Evolutionary conservation across 1,140 invertebrate species (phyloP).

Genomic region (Drosophila punjabiensis): DNA sequence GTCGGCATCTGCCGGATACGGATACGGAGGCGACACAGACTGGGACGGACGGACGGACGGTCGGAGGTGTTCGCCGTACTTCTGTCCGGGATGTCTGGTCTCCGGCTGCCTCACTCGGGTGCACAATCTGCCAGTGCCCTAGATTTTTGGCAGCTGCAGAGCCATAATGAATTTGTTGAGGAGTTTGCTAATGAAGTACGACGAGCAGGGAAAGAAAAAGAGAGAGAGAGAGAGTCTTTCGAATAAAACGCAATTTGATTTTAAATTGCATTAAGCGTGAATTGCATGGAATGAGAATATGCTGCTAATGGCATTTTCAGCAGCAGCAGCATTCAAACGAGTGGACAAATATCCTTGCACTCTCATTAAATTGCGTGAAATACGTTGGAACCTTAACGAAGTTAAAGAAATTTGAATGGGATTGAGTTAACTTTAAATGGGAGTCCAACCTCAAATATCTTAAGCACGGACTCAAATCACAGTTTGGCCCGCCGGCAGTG

Average conservation of each 20-base stretch:
- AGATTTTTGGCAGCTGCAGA: slow-evolving; percentile 66
- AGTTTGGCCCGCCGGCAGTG: slow-evolving; percentile 3
- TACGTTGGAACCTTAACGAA: slow-evolving; percentile 8
- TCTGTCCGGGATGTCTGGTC: slow-evolving; percentile 25
- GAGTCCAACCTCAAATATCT: slow-evolving; percentile 47
- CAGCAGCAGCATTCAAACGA: slow-evolving; percentile 7
- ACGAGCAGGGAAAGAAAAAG: not conserved
- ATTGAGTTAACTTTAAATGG: slow-evolving; percentile 19
- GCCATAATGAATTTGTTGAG: slow-evolving; percentile 79
- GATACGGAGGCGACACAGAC: slow-evolving; percentile 17
- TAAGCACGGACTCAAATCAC: slow-evolving; percentile 31
- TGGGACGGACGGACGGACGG: slow-evolving; percentile 10
- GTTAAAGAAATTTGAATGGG: slow-evolving; percentile 23
- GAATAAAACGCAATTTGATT: slow-evolving; percentile 77
- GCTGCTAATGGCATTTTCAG: slow-evolving; percentile 34
- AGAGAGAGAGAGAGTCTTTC: slow-evolving; percentile 19
- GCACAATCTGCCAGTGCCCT: slow-evolving; percentile 61
- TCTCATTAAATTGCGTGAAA: slow-evolving; percentile 14
- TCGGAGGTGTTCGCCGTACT: slow-evolving; percentile 22
- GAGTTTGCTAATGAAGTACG: slow-evolving; percentile 77
- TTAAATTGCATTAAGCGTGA: slow-evolving; percentile 73
- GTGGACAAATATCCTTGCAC: slow-evolving; percentile 24
- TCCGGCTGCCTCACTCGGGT: slow-evolving; percentile 43
- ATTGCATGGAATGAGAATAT: slow-evolving; percentile 33
- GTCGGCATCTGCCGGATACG: slow-evolving; percentile 20